Evolutionary conservation across 2,797 vertebrate species (phyloP).

Genomic region (Eulemur coronatus): DNA sequence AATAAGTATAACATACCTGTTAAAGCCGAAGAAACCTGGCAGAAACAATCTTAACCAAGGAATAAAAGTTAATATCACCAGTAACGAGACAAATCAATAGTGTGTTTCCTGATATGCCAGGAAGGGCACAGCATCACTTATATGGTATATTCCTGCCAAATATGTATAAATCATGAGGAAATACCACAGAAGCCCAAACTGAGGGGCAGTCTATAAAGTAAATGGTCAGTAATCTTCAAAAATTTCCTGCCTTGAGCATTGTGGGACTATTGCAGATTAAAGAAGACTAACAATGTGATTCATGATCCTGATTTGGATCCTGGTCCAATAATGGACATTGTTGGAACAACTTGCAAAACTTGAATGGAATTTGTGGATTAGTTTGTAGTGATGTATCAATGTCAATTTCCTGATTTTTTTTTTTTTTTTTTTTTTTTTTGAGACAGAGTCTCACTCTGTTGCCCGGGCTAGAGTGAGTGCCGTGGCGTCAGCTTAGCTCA

Average conservation of each 20-base stretch:
- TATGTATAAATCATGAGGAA: neutral
- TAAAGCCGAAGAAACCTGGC: neutral
- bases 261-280: neutral
- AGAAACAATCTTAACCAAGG: conserved; percentile 24
- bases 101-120: neutral
- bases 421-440: too few relatives aligned
- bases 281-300: neutral
- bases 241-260: neutral
- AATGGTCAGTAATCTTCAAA: neutral
- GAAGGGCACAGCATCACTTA: neutral
- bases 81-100: neutral
- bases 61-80: neutral
- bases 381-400: neutral
- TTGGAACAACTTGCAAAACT: neutral
- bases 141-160: neutral
- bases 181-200: neutral
- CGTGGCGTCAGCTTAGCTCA: too few relatives aligned
- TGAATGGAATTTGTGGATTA: neutral
- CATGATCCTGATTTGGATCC: neutral
- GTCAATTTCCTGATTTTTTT: neutral
- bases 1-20: neutral
- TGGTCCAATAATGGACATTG: neutral
- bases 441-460: too few relatives aligned
- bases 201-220: neutral
- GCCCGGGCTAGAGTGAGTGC: too few relatives aligned